Base-by-base conservation (phyloP, 2,888 invertebrate species). In the Altica lythri region DNA sequence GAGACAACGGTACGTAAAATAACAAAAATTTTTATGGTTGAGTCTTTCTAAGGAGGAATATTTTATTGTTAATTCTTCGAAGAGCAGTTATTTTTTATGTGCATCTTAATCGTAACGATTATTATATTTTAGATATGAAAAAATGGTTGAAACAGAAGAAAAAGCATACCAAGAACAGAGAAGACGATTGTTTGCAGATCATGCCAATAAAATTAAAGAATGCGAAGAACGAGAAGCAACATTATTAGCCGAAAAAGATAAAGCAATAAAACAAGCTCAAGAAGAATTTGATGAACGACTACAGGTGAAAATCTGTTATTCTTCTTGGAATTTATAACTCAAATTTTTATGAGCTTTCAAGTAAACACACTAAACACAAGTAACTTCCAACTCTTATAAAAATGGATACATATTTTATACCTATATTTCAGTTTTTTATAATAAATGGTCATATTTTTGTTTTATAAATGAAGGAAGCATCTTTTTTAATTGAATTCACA, bases 131-230 rank as follows among this genome's bases (percentile, higher is more conserved):
- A 80, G 81, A 53, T 78, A 81, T 35, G 82, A 83, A 64, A 79
- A 80, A 43, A 77, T 82, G 68, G 75, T 81, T 4, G 80, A 79
- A 68, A 78, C 80, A 43, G 82, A 82, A 63, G 80, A 81, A 60
- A 76, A 78, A 53, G 74, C 75, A 2, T 82, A 81, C 57, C 81
- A 83, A 54, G 82, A 83, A 49, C 79, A 83, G 64, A 74, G 80
- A 18, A 75, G 77, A 45, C 74, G 81, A 45, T 58, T 83, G 9
- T 67, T 78, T 10, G 76, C 78, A 4, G 83, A 84, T 45, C 76
- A 76, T 44, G 65, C 79, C 0, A 66, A 69, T 5, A 67, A 75
- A 50, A 56, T 75, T 2, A 73, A 75, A 10, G 78, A 79, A 53
- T 80, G 79, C 55, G 82, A 82, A 48, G 66, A 71, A 29, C 73